Base-by-base conservation (phyloP, 2,113 vertebrate genomes). In the Sylvietta virens region DNA sequence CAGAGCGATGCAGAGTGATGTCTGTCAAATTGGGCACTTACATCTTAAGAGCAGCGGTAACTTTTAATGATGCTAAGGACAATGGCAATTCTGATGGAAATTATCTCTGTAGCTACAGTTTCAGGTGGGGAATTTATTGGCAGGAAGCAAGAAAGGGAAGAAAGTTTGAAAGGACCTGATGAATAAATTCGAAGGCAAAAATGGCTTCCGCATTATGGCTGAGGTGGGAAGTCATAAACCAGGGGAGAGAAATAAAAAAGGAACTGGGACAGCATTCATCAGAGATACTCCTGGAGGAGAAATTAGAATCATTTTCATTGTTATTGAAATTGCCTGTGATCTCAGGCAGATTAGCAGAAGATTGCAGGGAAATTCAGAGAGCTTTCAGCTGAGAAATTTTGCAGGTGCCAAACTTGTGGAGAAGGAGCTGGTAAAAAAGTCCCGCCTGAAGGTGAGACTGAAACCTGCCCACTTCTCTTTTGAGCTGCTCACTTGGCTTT, bases 251-350 rank as follows among this genome's bases (percentile, higher is more conserved):
- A 95, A 94, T 74, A 76, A 88, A 86, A 94, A 51, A 83, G 89
- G 73, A 85, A 66, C 71, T 4, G 33, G 93, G 91, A 76, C 61
- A 81, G 89, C 50, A 77, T 69, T 94, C 96, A 96, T 85, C 7
- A 48, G 39, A 73, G 64, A 33, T 44, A 88, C 70, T 88, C 70
- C 77, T 64, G 71, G 54, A 96, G 77, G 58, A 4, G 13, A 93
- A 93, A 84, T 88, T 42, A 91, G 83, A 96, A 94, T 92, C 20
- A 84, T 73, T 97, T 96, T 44, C 90, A 95, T 95, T 94, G 95
- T 96, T 85, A 95, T 88, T 97, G 93, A 76, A 67, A 95, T 96
- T 97, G 95, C 89, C 60, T 95, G 69, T 74, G 82, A 97, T 86
- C 73, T 96, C 93, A 95, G 90, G 28, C 57, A 92, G 94, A 96